Base-by-base conservation (phyloP, 2,113 vertebrate genomes). In the Cettia cetti region DNA sequence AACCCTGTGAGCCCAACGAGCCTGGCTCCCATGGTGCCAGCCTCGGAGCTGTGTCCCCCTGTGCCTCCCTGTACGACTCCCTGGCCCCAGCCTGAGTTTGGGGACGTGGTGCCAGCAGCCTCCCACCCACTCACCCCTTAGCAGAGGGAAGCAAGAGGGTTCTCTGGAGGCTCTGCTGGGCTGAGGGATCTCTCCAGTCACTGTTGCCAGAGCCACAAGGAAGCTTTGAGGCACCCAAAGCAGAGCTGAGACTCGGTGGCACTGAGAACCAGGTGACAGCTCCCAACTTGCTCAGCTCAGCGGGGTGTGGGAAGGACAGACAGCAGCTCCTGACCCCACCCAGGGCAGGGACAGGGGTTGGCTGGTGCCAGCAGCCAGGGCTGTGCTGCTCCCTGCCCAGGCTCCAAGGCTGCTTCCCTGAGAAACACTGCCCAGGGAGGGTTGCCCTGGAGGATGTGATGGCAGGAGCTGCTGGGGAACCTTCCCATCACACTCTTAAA, bases 111-210 rank as follows among this genome's bases (percentile, higher is more conserved):
- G 35, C 35, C 6, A 4, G 33, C 70, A 90, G 60, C 54, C 33
- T 54, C 17, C 31, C 0, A 1, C 23, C 50, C 0, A 0, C 61
- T 85, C 10, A 9, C 13, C 24, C 60, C 37, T 57, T 49, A 30
- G 10, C 53, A n/a, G 27, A 21, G n/a, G 50, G 72, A 83, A 83
- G 40, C 40, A 74, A 50, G n/a, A 76, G 50, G 21, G 20, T 11
- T 74, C 27, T 31, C 42, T 0, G 5, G 42, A 33, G 33, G 20
- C 52, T 60, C 87, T 52, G 49, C 37, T 1, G 7, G 71, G 80
- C 50, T 44, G 2, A 35, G 63, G 2, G 12, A 1, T 26, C 61
- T 82, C 57, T 64, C 22, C 15, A 30, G 7, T 16, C 2, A 0
- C 31, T 35, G 37, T 3, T 45, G 71, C 44, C 28, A 44, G 15